Percentiles rank a stretch among this genome's conserved stretches.
Conservation (phyloP, 2,113 vertebrate genomes). For the Misgurnus anguillicaudatus region DNA sequence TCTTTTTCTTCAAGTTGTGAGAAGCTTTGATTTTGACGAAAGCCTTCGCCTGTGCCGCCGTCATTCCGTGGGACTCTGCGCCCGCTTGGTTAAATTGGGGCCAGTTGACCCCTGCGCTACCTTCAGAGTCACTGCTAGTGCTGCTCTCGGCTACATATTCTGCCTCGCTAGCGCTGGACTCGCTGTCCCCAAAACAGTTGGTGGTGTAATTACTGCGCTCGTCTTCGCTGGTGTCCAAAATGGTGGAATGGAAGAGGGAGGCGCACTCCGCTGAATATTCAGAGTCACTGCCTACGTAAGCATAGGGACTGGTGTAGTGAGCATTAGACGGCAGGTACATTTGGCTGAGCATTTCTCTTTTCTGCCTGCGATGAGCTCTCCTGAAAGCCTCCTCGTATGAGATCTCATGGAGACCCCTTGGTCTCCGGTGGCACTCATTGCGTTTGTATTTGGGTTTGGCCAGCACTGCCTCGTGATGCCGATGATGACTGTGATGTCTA, state of each 20-base stretch:
- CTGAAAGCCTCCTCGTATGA: constrained; percentile 81
- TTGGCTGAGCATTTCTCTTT: constrained; percentile 70
- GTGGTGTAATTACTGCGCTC: constrained; percentile 89
- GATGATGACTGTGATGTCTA: constrained; percentile 57
- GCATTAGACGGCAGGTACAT: constrained; percentile 65
- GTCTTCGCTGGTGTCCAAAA: constrained; percentile 91
- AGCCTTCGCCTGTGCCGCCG: constrained; percentile 76
- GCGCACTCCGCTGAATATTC: constrained; percentile 95
- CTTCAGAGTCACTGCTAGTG: constrained; percentile 83
- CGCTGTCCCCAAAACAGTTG: constrained; percentile 93
- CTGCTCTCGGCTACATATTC: constrained; percentile 83
- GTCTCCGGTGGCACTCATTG: constrained; percentile 75
- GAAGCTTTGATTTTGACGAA: constrained; percentile 96
- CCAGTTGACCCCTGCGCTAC: constrained; percentile 86
- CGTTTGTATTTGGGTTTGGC: constrained; percentile 89
- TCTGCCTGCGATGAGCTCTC: constrained; percentile 70
- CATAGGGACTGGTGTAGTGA: constrained; percentile 74
- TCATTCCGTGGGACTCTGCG: constrained; percentile 71
- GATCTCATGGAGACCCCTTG: constrained; percentile 76
- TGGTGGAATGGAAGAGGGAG: constrained; percentile 91
- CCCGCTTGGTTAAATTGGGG: constrained; percentile 82
- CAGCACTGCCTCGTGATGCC: constrained; percentile 71
- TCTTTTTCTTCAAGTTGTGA: constrained; percentile 95
- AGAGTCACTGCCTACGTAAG: constrained; percentile 85
- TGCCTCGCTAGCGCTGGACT: constrained; percentile 86